Conservation (phyloP, 30 jellyfish, hydroid and myxozoan species). For the Nemopilema nomurai region DNA sequence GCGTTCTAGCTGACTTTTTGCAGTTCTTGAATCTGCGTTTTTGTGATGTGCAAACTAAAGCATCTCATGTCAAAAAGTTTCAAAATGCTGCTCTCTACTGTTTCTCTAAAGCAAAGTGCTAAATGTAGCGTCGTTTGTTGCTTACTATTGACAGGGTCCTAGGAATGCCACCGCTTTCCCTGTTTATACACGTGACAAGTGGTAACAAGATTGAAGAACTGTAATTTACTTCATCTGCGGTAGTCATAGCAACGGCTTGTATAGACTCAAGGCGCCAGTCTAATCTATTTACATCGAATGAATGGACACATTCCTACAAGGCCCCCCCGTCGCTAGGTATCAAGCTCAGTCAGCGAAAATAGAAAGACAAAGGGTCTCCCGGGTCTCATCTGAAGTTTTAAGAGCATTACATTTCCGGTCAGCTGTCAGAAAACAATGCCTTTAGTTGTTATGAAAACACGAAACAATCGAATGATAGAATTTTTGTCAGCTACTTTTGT, state of each 20-base stretch:
- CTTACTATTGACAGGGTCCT: too few relatives aligned
- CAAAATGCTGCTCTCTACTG: too few relatives aligned
- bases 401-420: constrained; percentile 77
- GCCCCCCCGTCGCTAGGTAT: constrained; percentile 50
- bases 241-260: constrained; percentile 21
- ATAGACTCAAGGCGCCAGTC: constrained; percentile 58
- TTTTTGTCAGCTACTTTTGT: constrained; percentile 44
- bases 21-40: too few relatives aligned
- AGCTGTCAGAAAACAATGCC: constrained; percentile 61
- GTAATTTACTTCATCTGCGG: background rate
- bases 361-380: constrained; percentile 42
- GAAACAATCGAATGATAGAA: constrained; percentile 25
- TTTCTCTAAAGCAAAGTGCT: too few relatives aligned
- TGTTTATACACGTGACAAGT: background rate
- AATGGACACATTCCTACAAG: constrained; percentile 4
- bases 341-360: constrained; percentile 21
- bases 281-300: constrained; percentile 27
- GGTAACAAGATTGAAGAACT: constrained; percentile 18
- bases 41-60: too few relatives aligned
- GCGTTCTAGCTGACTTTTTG: too few relatives aligned
- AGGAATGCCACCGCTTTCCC: background rate
- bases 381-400: constrained; percentile 28
- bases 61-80: too few relatives aligned
- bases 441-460: constrained; percentile 45
- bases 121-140: too few relatives aligned